Evolutionary conservation across 2,888 invertebrate species (phyloP).

Genomic region (Sylvicola cinctus): DNA sequence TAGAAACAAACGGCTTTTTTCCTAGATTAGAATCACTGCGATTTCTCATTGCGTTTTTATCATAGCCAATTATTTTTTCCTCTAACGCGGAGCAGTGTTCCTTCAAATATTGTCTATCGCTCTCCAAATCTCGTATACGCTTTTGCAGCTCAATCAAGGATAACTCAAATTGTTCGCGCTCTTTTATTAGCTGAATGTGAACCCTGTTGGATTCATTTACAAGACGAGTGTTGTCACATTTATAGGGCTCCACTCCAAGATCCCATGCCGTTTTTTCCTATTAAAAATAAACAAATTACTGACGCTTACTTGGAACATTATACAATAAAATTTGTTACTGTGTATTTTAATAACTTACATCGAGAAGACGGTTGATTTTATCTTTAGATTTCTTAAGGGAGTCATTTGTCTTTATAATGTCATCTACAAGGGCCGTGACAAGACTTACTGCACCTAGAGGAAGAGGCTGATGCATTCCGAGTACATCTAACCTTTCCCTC

Average conservation of each 20-base stretch:
- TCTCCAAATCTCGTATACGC: slow-evolving; percentile 30
- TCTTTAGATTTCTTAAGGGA: slow-evolving; percentile 68
- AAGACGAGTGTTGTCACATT: slow-evolving; percentile 57
- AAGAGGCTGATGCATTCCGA: slow-evolving; percentile 62
- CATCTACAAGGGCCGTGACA: slow-evolving; percentile 59
- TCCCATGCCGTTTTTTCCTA: slow-evolving; percentile 50
- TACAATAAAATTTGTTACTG: no score
- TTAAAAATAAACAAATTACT: neutral
- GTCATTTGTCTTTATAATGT: slow-evolving; percentile 72
- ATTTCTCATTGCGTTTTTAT: slow-evolving; percentile 17
- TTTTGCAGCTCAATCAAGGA: slow-evolving; percentile 30
- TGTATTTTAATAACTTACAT: no score
- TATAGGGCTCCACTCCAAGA: slow-evolving; percentile 54
- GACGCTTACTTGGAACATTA: slow-evolving; percentile 3
- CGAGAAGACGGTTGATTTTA: slow-evolving; percentile 43
- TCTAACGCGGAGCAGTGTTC: slow-evolving; percentile 27
- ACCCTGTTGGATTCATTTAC: slow-evolving; percentile 55
- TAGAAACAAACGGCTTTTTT: slow-evolving; percentile 22
- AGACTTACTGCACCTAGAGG: slow-evolving; percentile 57
- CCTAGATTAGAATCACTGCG: slow-evolving; percentile 13
- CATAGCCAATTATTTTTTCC: slow-evolving; percentile 25
- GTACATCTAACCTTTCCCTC: slow-evolving; percentile 52
- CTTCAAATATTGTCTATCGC: slow-evolving; percentile 27
- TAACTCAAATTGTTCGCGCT: slow-evolving; percentile 41
- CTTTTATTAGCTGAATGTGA: slow-evolving; percentile 40